A percentile compares a stretch with the other conserved stretches of the same genome.
phyloP scores from a whole-genome alignment of 2,113 vertebrate species.

The Melanerpes formicivorus region DNA sequence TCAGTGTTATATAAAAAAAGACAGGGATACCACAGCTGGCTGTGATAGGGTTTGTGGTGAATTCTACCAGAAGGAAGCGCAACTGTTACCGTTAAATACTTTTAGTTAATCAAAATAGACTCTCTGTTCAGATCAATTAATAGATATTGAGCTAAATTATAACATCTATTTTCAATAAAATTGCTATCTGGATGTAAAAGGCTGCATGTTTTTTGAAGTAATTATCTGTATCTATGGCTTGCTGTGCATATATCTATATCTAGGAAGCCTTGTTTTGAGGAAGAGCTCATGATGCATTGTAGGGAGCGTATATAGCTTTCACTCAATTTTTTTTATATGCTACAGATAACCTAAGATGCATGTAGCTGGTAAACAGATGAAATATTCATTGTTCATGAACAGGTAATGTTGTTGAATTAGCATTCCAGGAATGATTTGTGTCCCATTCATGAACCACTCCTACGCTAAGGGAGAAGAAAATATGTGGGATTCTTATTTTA shows the following conservation, averaged over 20 bases:
- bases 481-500: neutral
- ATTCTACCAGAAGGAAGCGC: neutral
- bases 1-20: neutral
- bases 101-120: neutral
- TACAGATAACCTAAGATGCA: neutral
- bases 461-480: neutral
- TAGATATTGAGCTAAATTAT: neutral
- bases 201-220: neutral
- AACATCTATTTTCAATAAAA: neutral
- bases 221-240: neutral
- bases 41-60: neutral
- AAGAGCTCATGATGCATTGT: neutral
- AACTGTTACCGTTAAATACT: neutral
- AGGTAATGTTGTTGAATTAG: neutral
- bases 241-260: neutral
- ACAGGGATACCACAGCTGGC: neutral
- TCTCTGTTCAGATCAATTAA: neutral
- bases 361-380: neutral
- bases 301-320: neutral
- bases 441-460: neutral
- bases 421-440: neutral
- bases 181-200: neutral
- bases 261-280: neutral
- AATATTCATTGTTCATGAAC: neutral
- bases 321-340: neutral